These are phyloP conservation scores for Burhinus bistriatus DNA, from an alignment of 2,113 vertebrate genomes.

Conservation along the genomic window DNA sequence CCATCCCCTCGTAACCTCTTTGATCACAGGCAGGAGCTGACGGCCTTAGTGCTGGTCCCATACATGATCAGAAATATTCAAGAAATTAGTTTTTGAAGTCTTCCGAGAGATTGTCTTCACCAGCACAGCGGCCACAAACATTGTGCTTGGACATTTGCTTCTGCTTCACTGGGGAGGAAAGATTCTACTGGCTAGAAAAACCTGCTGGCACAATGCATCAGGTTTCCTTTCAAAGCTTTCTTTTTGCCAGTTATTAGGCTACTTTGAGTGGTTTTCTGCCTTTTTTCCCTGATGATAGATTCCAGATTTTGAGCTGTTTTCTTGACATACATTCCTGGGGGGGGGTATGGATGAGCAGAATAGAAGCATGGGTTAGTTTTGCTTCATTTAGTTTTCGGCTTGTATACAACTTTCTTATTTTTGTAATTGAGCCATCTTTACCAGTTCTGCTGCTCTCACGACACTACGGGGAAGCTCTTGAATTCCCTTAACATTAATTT, in stretches of 20 bases:
- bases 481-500: slow-evolving; percentile 46
- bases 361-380: slow-evolving; percentile 2
- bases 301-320: not conserved
- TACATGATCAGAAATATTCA: not conserved
- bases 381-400: slow-evolving; percentile 23
- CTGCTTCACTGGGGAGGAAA: not conserved
- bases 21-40: not conserved
- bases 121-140: not conserved
- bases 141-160: not conserved
- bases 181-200: not conserved
- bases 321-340: not conserved
- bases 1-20: not conserved
- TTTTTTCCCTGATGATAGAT: not conserved
- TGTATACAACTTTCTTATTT: slow-evolving; percentile 23
- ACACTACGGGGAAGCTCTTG: not conserved
- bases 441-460: not conserved
- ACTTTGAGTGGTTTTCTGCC: not conserved
- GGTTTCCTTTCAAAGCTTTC: not conserved
- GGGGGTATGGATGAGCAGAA: not conserved
- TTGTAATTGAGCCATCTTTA: slow-evolving; percentile 52
- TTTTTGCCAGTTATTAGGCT: not conserved
- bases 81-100: not conserved
- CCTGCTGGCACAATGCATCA: not conserved
- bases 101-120: not conserved
- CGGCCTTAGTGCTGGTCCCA: not conserved